Evolutionary conservation across 2,113 vertebrate genomes (phyloP).

Genomic region (Proteles cristata): DNA sequence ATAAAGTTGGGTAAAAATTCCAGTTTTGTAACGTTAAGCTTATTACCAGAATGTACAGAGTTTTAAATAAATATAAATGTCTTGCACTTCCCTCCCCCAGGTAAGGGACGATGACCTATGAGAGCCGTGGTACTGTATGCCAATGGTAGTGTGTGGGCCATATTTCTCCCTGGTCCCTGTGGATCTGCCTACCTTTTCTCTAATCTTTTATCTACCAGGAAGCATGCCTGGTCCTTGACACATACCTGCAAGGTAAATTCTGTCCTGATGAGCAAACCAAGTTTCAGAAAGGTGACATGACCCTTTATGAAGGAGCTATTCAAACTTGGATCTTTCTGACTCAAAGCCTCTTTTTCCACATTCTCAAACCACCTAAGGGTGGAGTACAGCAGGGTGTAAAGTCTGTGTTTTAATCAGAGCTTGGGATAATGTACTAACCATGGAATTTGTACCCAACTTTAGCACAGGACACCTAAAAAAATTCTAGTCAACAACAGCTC

Average conservation of each 20-base stretch:
- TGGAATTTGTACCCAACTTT: too few species aligned
- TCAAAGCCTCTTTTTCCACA: not conserved
- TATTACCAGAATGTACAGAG: not conserved
- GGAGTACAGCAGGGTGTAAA: not conserved
- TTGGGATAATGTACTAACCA: accelerated
- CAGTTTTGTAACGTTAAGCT: not conserved
- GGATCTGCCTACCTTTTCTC: not conserved
- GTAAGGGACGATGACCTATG: not conserved
- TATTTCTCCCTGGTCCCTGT: accelerated
- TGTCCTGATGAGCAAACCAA: not conserved
- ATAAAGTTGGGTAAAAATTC: not conserved
- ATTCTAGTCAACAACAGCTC: not conserved
- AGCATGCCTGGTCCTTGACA: too few species aligned
- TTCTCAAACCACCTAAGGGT: not conserved
- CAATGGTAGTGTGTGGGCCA: accelerated
- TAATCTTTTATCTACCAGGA: not conserved
- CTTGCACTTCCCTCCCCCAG: not conserved
- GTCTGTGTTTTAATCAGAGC: not conserved
- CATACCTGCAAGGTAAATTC: not conserved
- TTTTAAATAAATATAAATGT: not conserved
- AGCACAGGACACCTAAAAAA: not conserved
- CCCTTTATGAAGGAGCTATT: not conserved
- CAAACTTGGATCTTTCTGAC: not conserved
- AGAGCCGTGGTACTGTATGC: accelerated
- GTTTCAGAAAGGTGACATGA: not conserved